Evolutionary conservation across 2,113 vertebrate species (phyloP), one percentile per base, ranked within the genome.

Genomic region (Ornithorhynchus anatinus): DNA sequence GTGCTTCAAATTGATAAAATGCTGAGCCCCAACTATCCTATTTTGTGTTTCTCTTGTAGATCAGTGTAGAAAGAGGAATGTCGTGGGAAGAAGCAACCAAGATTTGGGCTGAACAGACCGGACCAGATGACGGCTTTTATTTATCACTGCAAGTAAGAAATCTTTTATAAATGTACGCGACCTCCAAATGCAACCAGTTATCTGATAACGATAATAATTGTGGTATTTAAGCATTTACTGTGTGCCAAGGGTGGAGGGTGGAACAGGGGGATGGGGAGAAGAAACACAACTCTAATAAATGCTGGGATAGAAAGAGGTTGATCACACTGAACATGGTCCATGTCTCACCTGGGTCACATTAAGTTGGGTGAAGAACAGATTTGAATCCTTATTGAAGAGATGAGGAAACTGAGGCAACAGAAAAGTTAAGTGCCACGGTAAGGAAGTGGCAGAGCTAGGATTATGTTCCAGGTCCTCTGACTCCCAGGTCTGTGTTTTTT

Each of bases 51-150:
- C 10, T 70, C 42, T 83, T 72, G 31, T 51, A 99, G 98, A 96
- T 99, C 54, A 95, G 97, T 15, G 98, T 99, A 45, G 97, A 99
- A 88, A 94, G 98, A 59, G 98, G 98, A 10, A 98, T 99, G 97
- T 97, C 97, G 23, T 99, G 98, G 97, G 97, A 99, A 17, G 98
- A 99, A 80, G 97, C 97, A 19, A 98, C 96, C 2, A 96, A 96
- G 53, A 91, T 95, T 40, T 99, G 98, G 98, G 96, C 96, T 1
- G 97, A 99, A 3, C 95, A 98, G 74, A 96, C 88, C 2, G 97
- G 97, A 79, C 80, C 96, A 15, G 98, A 99, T 16, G 97, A 99
- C 80, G 97, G 98, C 33, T 99, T 99, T 90, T 99, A 99, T 82
- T 94, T 99, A 67, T 95, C 94, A 7, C 63, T 94, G 37, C 95